Conservation (phyloP, 2,113 vertebrate species). For the Centropristis striata region DNA sequence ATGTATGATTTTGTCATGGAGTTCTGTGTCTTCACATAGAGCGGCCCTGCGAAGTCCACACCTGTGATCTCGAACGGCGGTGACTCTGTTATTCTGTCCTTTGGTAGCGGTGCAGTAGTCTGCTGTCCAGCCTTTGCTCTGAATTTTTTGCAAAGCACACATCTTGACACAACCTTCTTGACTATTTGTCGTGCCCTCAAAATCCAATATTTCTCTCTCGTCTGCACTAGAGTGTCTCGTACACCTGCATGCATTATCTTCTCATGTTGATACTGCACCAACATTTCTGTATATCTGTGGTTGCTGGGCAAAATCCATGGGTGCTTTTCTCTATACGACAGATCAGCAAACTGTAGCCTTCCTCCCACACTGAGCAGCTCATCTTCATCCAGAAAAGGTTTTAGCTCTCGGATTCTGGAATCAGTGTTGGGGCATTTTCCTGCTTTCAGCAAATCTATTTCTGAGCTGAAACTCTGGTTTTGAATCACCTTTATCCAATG, state of each 20-base stretch:
- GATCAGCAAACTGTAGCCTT: constrained; percentile 35
- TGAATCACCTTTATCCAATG: too few relatives aligned
- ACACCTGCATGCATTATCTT: constrained; percentile 23
- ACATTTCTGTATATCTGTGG: constrained; percentile 35
- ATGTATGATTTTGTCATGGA: constrained; percentile 26
- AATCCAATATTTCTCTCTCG: not conserved
- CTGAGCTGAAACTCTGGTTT: too few relatives aligned
- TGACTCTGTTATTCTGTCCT: constrained; percentile 22
- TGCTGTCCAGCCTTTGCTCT: constrained; percentile 7
- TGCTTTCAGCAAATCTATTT: not conserved
- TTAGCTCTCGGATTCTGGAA: constrained; percentile 23
- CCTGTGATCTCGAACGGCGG: constrained; percentile 32
- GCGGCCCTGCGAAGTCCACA: constrained; percentile 30
- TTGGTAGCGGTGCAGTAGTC: constrained; percentile 19
- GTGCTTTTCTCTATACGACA: constrained; percentile 36
- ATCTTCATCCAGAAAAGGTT: constrained; percentile 42
- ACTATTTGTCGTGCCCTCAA: constrained; percentile 19
- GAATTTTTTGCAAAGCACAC: constrained; percentile 25
- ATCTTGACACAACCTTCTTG: constrained; percentile 6
- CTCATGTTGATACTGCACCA: constrained; percentile 29
- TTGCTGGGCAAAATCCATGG: constrained; percentile 32
- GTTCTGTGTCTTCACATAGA: constrained; percentile 17
- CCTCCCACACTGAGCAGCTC: constrained; percentile 46
- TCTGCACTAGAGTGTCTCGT: constrained; percentile 18
- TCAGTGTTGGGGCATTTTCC: not conserved